Percentiles rank a stretch among this genome's conserved stretches.
Evolutionary conservation across 2,888 invertebrate species (phyloP).

Genomic region (Eupithecia insigniata): DNA sequence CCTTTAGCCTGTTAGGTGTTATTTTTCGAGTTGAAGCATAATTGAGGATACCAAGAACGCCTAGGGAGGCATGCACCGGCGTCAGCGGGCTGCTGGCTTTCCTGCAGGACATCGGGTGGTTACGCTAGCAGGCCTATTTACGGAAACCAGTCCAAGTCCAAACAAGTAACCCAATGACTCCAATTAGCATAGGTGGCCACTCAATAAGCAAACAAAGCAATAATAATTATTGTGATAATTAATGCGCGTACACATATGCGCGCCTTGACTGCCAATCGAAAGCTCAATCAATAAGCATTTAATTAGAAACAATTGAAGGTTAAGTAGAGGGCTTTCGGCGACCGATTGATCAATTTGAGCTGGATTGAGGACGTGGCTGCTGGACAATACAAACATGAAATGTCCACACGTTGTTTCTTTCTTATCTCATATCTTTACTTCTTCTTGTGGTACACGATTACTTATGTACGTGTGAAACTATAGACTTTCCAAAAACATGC

Average conservation of each 20-base stretch:
- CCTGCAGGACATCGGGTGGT: no score
- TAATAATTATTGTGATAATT: constrained; percentile 20
- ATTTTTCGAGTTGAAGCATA: no score
- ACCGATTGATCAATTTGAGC: constrained; percentile 3
- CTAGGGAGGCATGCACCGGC: no score
- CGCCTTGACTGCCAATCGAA: constrained; percentile 47
- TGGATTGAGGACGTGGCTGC: not conserved
- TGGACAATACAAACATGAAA: not conserved
- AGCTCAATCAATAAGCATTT: constrained; percentile 52
- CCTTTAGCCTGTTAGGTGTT: no score
- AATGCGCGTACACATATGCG: constrained; percentile 27
- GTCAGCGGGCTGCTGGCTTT: no score
- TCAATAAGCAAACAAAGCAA: constrained; percentile 22
- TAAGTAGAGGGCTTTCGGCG: constrained; percentile 31
- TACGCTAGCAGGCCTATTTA: no score
- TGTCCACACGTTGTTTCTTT: not conserved
- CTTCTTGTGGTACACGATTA: no score
- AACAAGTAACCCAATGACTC: not conserved
- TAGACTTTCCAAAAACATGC: no score
- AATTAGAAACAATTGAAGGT: constrained; percentile 43
- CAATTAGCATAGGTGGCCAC: constrained; percentile 11
- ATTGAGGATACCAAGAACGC: no score
- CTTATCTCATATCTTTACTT: no score
- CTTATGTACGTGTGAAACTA: no score
- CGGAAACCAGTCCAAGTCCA: no score